Percentiles rank a stretch among this genome's conserved stretches.
These are phyloP conservation scores for Cyrtodaria siliqua DNA, from an alignment of 2,888 invertebrate genomes.

Conservation along the genomic window DNA sequence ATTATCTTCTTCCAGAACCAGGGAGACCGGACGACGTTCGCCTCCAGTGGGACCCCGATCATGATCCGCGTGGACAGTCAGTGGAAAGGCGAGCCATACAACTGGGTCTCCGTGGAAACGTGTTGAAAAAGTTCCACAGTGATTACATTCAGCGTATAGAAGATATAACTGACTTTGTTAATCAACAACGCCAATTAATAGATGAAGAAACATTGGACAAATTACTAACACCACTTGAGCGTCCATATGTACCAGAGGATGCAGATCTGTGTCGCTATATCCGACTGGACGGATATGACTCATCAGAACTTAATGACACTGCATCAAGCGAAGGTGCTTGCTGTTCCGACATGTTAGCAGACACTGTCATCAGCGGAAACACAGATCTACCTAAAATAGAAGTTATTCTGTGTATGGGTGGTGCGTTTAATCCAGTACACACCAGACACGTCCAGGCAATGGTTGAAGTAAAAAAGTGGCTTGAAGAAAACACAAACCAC, in stretches of 20 bases:
- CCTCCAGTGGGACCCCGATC: slow-evolving; percentile 81
- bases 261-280: slow-evolving; percentile 43
- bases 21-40: slow-evolving; percentile 58
- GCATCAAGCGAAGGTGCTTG: not conserved
- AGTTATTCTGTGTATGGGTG: slow-evolving; percentile 51
- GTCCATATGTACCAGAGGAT: slow-evolving; percentile 52
- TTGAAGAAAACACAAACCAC: slow-evolving; percentile 57
- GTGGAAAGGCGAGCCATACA: slow-evolving; percentile 75
- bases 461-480: slow-evolving; percentile 44
- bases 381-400: not conserved
- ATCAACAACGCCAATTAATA: slow-evolving; percentile 60
- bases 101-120: slow-evolving; percentile 74
- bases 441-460: slow-evolving; percentile 54
- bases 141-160: slow-evolving; percentile 72
- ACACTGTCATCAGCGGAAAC: not conserved
- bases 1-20: too few relatives aligned
- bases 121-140: slow-evolving; percentile 63
- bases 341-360: slow-evolving; percentile 6
- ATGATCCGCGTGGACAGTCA: slow-evolving; percentile 68
- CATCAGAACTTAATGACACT: not conserved
- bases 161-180: slow-evolving; percentile 78
- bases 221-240: slow-evolving; percentile 64
- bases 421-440: slow-evolving; percentile 65
- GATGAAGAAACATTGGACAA: slow-evolving; percentile 42
- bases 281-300: slow-evolving; percentile 24